Conservation (phyloP, 92 coral and sea anemone genomes). For the Parazoanthus atlanticus region DNA sequence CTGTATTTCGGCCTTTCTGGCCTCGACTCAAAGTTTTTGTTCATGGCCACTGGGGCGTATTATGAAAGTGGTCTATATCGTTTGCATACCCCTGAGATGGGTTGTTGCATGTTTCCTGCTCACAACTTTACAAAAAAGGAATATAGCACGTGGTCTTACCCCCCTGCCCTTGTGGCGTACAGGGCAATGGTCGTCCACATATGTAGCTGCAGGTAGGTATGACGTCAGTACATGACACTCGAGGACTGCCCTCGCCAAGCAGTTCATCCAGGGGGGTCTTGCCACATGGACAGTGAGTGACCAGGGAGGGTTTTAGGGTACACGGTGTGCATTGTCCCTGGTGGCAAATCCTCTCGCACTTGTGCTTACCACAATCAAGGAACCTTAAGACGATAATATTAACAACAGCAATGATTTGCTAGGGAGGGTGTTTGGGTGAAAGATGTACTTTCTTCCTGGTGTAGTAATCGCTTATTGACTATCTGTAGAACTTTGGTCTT, state of each 20-base stretch:
- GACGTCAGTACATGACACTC: slow-evolving; percentile 84
- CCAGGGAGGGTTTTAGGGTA: slow-evolving; percentile 72
- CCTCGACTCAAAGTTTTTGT: too few relatives aligned
- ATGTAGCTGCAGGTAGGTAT: slow-evolving; percentile 82
- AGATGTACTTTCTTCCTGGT: slow-evolving; percentile 57
- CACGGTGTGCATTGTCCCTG: slow-evolving; percentile 70
- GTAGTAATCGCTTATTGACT: too few relatives aligned
- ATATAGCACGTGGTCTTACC: neutral
- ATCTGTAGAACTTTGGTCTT: too few relatives aligned
- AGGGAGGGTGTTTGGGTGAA: slow-evolving; percentile 68
- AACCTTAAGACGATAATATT: slow-evolving; percentile 37
- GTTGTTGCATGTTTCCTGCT: too few relatives aligned
- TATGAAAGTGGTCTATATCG: too few relatives aligned
- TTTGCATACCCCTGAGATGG: too few relatives aligned
- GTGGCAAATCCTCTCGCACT: slow-evolving; percentile 83
- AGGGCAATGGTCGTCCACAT: slow-evolving; percentile 78
- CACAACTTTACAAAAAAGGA: too few relatives aligned
- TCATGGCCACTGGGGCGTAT: too few relatives aligned
- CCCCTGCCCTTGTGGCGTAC: slow-evolving; percentile 61
- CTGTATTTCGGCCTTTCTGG: too few relatives aligned
- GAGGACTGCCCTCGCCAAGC: slow-evolving; percentile 59
- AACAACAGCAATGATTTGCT: slow-evolving; percentile 66
- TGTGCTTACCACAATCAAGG: slow-evolving; percentile 94
- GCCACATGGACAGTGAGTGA: slow-evolving; percentile 91
- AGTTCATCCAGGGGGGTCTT: slow-evolving; percentile 66